Conservation (phyloP, 1,140 invertebrate species). For the Saxidomus purpurata region DNA sequence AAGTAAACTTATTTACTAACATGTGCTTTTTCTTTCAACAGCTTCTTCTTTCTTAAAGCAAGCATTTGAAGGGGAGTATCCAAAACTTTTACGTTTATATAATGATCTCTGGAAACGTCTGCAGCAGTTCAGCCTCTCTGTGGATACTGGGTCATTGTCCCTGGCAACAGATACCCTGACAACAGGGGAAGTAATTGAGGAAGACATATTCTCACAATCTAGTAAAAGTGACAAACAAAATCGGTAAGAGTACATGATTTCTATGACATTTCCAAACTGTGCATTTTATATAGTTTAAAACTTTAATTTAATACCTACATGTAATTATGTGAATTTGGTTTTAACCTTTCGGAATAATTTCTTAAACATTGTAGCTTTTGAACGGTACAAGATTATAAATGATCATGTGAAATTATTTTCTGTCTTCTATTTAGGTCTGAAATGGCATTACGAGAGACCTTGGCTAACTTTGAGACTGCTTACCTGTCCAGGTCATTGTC, state of each 20-base stretch:
- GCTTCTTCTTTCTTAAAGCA: constrained; percentile 92
- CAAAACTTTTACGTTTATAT: constrained; percentile 92
- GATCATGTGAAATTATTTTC: too few relatives aligned
- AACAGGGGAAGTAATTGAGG: constrained; percentile 69
- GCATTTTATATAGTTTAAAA: too few relatives aligned
- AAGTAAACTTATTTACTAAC: too few relatives aligned
- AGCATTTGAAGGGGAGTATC: constrained; percentile 95
- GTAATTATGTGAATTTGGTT: too few relatives aligned
- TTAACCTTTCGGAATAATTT: too few relatives aligned
- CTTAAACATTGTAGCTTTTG: too few relatives aligned
- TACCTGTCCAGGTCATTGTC: constrained; percentile 95
- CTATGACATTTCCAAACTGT: too few relatives aligned
- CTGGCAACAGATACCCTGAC: constrained; percentile 67
- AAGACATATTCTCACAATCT: constrained; percentile 78
- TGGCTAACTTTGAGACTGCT: constrained; percentile 93
- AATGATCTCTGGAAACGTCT: constrained; percentile 90
- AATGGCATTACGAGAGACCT: constrained; percentile 85
- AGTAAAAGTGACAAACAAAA: constrained; percentile 71
- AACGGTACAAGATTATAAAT: too few relatives aligned
- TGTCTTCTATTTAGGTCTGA: constrained; percentile 84
- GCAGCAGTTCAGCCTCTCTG: constrained; percentile 85
- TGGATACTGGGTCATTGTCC: constrained; percentile 70
- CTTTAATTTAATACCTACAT: too few relatives aligned
- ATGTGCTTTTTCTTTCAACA: constrained; percentile 77
- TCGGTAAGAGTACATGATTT: too few relatives aligned